Percentiles rank a stretch among this genome's conserved stretches.
Conservation (phyloP, 2,888 invertebrate species). For the Lucinisca nassula region DNA sequence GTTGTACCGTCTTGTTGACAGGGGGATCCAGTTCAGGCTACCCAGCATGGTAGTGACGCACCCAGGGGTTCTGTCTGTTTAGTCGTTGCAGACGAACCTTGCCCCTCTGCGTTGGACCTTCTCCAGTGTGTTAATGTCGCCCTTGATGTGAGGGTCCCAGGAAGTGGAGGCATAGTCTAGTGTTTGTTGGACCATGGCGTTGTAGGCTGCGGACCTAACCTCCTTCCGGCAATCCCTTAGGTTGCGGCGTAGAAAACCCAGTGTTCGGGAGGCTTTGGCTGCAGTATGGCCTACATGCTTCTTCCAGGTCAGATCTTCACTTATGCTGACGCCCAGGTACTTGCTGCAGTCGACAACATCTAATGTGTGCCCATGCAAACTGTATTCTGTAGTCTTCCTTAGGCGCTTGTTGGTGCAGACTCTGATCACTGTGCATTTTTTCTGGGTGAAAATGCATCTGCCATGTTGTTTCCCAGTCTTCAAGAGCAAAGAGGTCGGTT, state of each 20-base stretch:
- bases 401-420: background rate
- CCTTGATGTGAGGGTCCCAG: background rate
- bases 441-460: slow-evolving; percentile 44
- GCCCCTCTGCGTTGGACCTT: slow-evolving; percentile 1
- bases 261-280: background rate
- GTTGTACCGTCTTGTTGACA: background rate
- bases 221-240: background rate
- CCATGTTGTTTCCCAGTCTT: slow-evolving; percentile 38
- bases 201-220: background rate
- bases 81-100: background rate
- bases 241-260: background rate
- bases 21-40: background rate
- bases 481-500: slow-evolving; percentile 13
- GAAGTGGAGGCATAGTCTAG: background rate
- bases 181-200: background rate
- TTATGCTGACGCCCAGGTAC: background rate
- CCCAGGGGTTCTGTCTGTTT: background rate
- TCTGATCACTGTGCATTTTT: slow-evolving; percentile 36
- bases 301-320: background rate
- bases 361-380: background rate
- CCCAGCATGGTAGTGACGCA: background rate
- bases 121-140: background rate
- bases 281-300: background rate
- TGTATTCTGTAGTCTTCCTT: background rate
- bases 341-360: background rate